Evolutionary conservation across 1,140 invertebrate genomes (phyloP).

Genomic region (Pseudobourletiella spinata): DNA sequence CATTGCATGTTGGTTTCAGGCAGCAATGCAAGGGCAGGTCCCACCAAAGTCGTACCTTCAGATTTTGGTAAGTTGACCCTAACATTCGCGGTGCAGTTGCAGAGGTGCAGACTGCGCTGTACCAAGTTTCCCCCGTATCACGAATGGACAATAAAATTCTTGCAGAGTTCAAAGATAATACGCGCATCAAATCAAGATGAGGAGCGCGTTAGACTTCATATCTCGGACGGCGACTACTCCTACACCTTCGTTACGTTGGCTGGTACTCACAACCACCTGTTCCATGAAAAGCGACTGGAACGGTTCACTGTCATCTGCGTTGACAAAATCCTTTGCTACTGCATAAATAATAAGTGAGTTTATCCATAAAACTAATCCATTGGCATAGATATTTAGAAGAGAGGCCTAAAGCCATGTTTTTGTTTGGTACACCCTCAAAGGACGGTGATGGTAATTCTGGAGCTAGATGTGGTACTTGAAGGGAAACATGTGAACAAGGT

Average conservation of each 20-base stretch:
- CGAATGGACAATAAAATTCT: too few relatives aligned
- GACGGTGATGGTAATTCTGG: slow-evolving; percentile 70
- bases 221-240: slow-evolving; percentile 74
- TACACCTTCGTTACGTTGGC: slow-evolving; percentile 86
- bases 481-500: slow-evolving; percentile 61
- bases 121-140: too few relatives aligned
- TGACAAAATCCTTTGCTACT: slow-evolving; percentile 68
- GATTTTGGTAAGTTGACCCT: slow-evolving; percentile 58
- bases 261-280: slow-evolving; percentile 69
- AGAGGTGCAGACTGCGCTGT: too few relatives aligned
- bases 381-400: background rate
- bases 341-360: slow-evolving; percentile 43
- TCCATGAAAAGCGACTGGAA: slow-evolving; percentile 58
- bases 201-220: slow-evolving; percentile 69
- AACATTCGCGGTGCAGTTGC: too few relatives aligned
- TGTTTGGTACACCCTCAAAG: slow-evolving; percentile 47
- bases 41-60: slow-evolving; percentile 60
- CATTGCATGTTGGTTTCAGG: too few relatives aligned
- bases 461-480: slow-evolving; percentile 58
- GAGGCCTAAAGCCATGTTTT: too few relatives aligned
- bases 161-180: too few relatives aligned
- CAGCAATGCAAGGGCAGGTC: slow-evolving; percentile 53
- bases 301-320: slow-evolving; percentile 68
- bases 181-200: slow-evolving; percentile 49
- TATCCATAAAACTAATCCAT: background rate